These are phyloP conservation scores for Ceratina calcarata DNA, from an alignment of 1,140 invertebrate species.

Conservation along the genomic window DNA sequence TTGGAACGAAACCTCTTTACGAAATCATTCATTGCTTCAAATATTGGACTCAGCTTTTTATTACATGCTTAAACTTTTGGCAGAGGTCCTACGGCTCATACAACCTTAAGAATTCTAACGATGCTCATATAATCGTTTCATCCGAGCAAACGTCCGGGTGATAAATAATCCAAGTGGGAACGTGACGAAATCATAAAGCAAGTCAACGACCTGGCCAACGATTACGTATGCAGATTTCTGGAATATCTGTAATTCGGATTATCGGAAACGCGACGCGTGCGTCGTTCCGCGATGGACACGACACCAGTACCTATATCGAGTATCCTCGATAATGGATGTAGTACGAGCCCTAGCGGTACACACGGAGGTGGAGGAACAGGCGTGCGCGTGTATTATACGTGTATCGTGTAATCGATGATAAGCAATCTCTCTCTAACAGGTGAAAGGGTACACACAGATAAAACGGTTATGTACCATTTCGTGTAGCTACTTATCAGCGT, in stretches of 20 bases:
- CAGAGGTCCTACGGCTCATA: no score
- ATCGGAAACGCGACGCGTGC: conserved; percentile 11
- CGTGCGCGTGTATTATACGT: background rate
- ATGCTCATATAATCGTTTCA: background rate
- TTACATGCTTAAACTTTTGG: no score
- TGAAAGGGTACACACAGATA: conserved; percentile 24
- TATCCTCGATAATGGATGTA: conserved; percentile 35
- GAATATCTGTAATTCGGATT: conserved; percentile 44
- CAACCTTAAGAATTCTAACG: background rate
- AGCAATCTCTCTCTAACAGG: conserved; percentile 2
- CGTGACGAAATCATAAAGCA: conserved; percentile 29
- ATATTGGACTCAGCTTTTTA: no score
- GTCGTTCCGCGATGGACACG: background rate
- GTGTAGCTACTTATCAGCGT: conserved; percentile 31
- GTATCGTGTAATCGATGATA: conserved; percentile 16
- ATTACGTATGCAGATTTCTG: conserved; percentile 15
- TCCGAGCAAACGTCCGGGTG: background rate
- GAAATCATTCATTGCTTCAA: no score
- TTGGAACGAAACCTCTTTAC: no score
- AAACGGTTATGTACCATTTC: conserved; percentile 28
- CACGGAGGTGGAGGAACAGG: background rate
- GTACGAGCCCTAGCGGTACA: background rate
- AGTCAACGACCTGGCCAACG: background rate
- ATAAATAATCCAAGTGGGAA: conserved; percentile 26
- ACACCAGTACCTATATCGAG: background rate